Conservation (phyloP, 2,797 vertebrate species). For the Danio jaintianensis region DNA sequence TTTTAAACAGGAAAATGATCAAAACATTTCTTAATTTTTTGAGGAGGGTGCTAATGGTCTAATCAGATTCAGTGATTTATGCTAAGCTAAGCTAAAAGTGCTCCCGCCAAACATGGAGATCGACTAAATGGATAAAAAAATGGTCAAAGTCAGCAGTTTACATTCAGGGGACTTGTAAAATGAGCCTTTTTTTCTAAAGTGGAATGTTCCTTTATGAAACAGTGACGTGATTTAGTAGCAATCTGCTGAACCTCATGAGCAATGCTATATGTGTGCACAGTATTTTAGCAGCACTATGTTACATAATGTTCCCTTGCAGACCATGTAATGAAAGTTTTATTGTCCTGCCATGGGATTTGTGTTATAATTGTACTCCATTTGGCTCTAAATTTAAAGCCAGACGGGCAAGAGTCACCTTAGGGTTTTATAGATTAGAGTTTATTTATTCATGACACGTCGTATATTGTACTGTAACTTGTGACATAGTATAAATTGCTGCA, state of each 20-base stretch:
- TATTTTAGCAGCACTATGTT: slow-evolving; percentile 7
- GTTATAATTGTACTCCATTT: slow-evolving; percentile 10
- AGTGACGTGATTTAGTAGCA: slow-evolving; percentile 6
- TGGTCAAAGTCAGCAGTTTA: too few relatives aligned
- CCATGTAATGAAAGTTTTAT: slow-evolving; percentile 34
- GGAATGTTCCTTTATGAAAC: slow-evolving; percentile 2
- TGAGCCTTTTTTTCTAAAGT: not conserved
- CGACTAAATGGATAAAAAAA: too few relatives aligned
- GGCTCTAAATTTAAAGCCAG: not conserved
- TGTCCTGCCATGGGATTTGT: slow-evolving; percentile 4
- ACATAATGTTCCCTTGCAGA: slow-evolving; percentile 20
- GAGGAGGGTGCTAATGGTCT: too few relatives aligned
- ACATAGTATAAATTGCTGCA: not conserved
- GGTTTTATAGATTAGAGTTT: not conserved
- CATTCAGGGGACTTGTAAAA: too few relatives aligned
- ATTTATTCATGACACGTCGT: not conserved
- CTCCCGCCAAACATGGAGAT: too few relatives aligned
- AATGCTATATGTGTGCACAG: not conserved
- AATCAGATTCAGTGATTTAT: too few relatives aligned
- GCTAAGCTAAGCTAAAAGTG: too few relatives aligned
- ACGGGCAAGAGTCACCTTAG: not conserved
- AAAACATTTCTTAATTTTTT: too few relatives aligned
- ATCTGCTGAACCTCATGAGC: not conserved
- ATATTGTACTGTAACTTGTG: too few relatives aligned
- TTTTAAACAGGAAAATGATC: too few relatives aligned